phyloP scores from a whole-genome alignment of 2,797 vertebrate species.

The Stomatorhinus walkeri region DNA sequence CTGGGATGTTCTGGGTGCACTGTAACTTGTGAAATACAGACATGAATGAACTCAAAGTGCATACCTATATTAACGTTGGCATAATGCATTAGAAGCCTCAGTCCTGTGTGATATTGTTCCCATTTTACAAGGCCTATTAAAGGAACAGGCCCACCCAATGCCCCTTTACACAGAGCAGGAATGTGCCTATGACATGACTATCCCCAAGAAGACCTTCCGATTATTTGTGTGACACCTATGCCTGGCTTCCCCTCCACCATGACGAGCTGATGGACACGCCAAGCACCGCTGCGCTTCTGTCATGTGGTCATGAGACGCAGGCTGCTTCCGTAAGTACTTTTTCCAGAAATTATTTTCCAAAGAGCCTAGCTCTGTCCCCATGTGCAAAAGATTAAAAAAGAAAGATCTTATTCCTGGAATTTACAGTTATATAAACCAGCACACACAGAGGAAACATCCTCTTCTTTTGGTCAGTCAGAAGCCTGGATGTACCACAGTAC shows the following conservation, averaged over 20 bases:
- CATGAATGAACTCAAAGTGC: not conserved
- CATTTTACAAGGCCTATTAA: not conserved
- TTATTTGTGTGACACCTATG: not conserved
- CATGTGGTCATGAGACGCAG: not conserved
- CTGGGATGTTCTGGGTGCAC: not conserved
- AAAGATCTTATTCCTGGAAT: slow-evolving; percentile 44
- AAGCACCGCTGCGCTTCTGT: not conserved
- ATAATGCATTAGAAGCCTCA: not conserved
- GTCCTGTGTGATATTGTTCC: not conserved
- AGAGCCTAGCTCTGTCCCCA: not conserved
- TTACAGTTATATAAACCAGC: slow-evolving; percentile 50
- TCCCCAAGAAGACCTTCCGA: not conserved
- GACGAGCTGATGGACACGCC: not conserved
- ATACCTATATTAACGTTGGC: not conserved
- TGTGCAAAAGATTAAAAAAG: slow-evolving; percentile 53
- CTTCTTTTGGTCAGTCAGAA: not conserved
- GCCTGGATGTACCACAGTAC: not conserved
- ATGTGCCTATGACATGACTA: not conserved
- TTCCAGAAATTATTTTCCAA: not conserved
- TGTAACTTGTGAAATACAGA: not conserved
- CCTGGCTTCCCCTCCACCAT: not conserved
- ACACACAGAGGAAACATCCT: not conserved
- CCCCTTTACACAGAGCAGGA: not conserved
- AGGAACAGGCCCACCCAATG: not conserved
- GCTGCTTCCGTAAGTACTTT: not conserved